A percentile compares a stretch with the other conserved stretches of the same genome.
phyloP scores from a whole-genome alignment of 2,888 invertebrate genomes.

The Bhutanitis thaidina region DNA sequence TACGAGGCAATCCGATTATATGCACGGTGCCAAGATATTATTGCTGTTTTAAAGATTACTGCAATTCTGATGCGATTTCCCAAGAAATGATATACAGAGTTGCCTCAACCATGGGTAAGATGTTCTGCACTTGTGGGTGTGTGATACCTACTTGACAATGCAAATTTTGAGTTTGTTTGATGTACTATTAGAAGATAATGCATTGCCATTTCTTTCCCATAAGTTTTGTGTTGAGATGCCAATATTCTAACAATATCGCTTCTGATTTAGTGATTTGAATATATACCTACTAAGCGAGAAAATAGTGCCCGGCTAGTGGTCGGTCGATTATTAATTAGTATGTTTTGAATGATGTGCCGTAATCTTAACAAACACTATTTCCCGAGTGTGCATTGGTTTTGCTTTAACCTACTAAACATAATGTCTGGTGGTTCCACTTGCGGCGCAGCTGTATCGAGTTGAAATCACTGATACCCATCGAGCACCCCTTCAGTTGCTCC shows the following conservation, averaged over 20 bases:
- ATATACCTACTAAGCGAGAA: slow-evolving; percentile 66
- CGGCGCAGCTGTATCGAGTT: slow-evolving; percentile 88
- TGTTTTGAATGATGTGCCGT: slow-evolving; percentile 73
- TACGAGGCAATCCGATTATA: slow-evolving; percentile 46
- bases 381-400: slow-evolving; percentile 77
- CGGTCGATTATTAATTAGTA: slow-evolving; percentile 44
- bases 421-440: slow-evolving; percentile 76
- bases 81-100: slow-evolving; percentile 54
- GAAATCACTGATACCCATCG: slow-evolving; percentile 86
- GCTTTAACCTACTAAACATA: slow-evolving; percentile 80
- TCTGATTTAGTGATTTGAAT: slow-evolving; percentile 71
- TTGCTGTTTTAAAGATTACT: slow-evolving; percentile 70
- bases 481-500: slow-evolving; percentile 91
- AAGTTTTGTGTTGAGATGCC: slow-evolving; percentile 77
- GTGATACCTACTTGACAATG: slow-evolving; percentile 58
- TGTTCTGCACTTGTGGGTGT: slow-evolving; percentile 55
- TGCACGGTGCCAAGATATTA: slow-evolving; percentile 61
- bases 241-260: slow-evolving; percentile 73
- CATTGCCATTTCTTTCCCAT: slow-evolving; percentile 59
- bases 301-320: slow-evolving; percentile 38
- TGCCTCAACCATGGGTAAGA: slow-evolving; percentile 62
- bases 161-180: slow-evolving; percentile 71
- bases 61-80: slow-evolving; percentile 64
- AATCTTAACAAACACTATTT: slow-evolving; percentile 67
- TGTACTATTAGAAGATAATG: slow-evolving; percentile 70